These are phyloP conservation scores for Oryzias dopingdopingensis DNA, from an alignment of 2,797 vertebrate species.

Conservation along the genomic window DNA sequence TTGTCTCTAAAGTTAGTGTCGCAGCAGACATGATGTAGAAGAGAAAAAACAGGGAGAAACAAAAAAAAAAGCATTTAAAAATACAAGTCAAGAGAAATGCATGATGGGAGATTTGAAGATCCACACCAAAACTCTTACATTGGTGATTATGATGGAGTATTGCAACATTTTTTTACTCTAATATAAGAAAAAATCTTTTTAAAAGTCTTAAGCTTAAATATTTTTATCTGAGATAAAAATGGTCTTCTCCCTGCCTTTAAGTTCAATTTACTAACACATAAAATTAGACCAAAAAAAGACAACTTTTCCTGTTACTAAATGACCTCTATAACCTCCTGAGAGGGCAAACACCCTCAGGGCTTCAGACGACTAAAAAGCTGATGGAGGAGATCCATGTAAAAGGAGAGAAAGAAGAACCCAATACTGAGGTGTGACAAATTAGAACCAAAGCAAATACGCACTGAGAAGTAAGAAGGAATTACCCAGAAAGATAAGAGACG, in stretches of 20 bases:
- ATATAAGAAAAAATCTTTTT: too few species aligned
- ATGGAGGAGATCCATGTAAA: slow-evolving; percentile 13
- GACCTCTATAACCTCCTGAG: slow-evolving; percentile 54
- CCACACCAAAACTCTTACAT: too few species aligned
- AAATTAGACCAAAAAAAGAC: slow-evolving; percentile 67
- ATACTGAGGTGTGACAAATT: slow-evolving; percentile 4
- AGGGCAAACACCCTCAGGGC: slow-evolving; percentile 54
- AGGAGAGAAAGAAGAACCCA: slow-evolving; percentile 3
- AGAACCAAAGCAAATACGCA: slow-evolving; percentile 11
- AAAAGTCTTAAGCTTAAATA: too few species aligned
- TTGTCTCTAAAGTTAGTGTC: slow-evolving; percentile 24
- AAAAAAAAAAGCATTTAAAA: slow-evolving; percentile 1
- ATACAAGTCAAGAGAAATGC: slow-evolving; percentile 32
- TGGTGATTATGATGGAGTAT: too few species aligned
- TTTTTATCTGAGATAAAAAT: slow-evolving; percentile 25
- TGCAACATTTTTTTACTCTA: too few species aligned
- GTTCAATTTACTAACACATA: slow-evolving; percentile 62
- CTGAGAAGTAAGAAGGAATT: slow-evolving; percentile 3
- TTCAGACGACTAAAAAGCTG: slow-evolving; percentile 8
- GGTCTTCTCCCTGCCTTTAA: slow-evolving; percentile 47
- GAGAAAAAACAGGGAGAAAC: slow-evolving; percentile 33
- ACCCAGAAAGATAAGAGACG: background rate
- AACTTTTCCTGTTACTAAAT: slow-evolving; percentile 69
- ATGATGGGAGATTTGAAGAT: slow-evolving; percentile 36
- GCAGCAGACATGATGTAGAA: slow-evolving; percentile 1